phyloP scores from a whole-genome alignment of 2,113 vertebrate genomes.

The Alaudala cheleensis region DNA sequence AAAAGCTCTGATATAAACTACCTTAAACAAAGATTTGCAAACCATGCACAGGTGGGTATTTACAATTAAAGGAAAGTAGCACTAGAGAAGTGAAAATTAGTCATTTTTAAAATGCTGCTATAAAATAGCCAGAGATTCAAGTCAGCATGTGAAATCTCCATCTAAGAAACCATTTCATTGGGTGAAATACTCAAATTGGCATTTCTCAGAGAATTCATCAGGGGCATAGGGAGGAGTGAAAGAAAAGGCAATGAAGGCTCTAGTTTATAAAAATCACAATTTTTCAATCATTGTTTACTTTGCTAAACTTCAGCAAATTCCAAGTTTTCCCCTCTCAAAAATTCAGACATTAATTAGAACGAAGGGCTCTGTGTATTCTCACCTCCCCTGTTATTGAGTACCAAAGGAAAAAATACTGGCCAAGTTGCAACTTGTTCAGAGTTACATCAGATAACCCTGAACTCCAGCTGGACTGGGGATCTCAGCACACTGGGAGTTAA shows the following conservation, averaged over 20 bases:
- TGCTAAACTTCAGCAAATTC: neutral
- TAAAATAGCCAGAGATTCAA: neutral
- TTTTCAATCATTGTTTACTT: neutral
- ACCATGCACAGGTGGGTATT: conserved; percentile 2
- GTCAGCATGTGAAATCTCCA: neutral
- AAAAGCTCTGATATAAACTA: neutral
- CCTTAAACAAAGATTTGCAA: neutral
- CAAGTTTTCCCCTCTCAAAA: neutral
- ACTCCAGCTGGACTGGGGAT: neutral
- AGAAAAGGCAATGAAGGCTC: neutral
- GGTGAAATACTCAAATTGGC: neutral
- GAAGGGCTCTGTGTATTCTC: neutral
- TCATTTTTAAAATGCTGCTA: neutral
- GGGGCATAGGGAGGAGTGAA: neutral
- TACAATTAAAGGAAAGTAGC: neutral
- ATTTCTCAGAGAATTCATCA: neutral
- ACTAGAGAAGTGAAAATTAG: neutral
- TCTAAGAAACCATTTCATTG: neutral
- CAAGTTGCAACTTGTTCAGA: neutral
- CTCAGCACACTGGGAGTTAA: neutral
- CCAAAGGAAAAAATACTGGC: neutral
- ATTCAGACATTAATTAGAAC: neutral
- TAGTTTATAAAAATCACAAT: neutral
- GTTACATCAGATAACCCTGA: neutral
- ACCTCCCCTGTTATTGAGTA: neutral